phyloP scores from a whole-genome alignment of 2,888 invertebrate species.

The Zonitis immaculata region DNA sequence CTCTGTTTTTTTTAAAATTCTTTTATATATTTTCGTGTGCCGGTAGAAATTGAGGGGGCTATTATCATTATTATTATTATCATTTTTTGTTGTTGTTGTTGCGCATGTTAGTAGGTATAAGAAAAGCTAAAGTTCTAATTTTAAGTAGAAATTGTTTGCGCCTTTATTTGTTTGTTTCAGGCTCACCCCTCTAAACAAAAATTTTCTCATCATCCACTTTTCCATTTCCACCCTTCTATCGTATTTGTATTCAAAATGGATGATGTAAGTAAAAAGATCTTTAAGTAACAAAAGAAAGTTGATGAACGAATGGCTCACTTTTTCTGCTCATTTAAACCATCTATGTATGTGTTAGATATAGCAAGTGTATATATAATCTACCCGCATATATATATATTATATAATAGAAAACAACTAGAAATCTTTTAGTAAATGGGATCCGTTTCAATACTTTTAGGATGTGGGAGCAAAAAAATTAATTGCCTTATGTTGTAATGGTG shows the following conservation, averaged over 20 bases:
- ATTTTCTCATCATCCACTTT: background rate
- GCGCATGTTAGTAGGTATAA: too few species aligned
- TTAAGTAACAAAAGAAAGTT: constrained; percentile 18
- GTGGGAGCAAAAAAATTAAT: constrained; percentile 13
- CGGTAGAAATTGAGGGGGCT: too few species aligned
- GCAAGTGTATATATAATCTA: constrained; percentile 3
- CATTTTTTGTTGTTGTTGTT: too few species aligned
- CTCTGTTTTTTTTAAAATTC: background rate
- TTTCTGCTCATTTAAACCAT: constrained; percentile 21
- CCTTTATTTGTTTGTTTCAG: constrained; percentile 1
- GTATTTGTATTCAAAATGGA: constrained; percentile 18
- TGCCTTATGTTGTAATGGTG: constrained; percentile 6
- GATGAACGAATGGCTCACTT: constrained; percentile 20
- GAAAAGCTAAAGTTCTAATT: constrained; percentile 20
- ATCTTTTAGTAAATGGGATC: constrained; percentile 12
- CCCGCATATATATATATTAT: constrained; percentile 15
- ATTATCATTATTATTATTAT: too few species aligned
- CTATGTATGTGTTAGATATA: background rate
- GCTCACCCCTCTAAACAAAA: background rate
- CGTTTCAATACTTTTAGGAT: constrained; percentile 3
- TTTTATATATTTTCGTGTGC: too few species aligned
- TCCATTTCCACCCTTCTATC: background rate
- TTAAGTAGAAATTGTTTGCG: constrained; percentile 15
- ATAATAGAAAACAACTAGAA: constrained; percentile 18
- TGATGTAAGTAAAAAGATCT: constrained; percentile 22